phyloP scores from a whole-genome alignment of 2,113 vertebrate species.

The Suncus etruscus region DNA sequence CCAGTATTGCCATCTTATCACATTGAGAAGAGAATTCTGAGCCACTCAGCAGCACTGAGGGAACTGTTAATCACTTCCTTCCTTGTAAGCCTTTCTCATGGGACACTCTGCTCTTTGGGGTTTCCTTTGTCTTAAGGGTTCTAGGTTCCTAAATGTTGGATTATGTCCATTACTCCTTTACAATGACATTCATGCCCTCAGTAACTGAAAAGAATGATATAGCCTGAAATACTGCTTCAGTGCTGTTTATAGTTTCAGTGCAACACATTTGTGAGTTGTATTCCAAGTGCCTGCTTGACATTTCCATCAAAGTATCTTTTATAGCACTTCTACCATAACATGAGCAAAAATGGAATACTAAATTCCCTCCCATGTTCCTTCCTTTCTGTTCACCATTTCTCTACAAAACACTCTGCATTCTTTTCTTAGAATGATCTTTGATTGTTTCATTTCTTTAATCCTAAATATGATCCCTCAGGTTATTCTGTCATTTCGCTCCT shows the following conservation, averaged over 20 bases:
- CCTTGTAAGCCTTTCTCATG: neutral
- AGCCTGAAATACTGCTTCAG: neutral
- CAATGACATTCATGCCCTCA: neutral
- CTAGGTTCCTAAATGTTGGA: neutral
- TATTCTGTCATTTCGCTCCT: neutral
- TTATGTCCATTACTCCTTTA: neutral
- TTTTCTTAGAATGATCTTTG: neutral
- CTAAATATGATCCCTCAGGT: neutral
- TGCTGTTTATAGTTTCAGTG: neutral
- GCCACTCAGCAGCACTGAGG: neutral
- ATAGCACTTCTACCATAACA: neutral
- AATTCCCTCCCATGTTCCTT: neutral
- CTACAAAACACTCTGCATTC: neutral
- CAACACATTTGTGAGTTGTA: neutral
- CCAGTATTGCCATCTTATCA: neutral
- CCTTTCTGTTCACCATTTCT: neutral
- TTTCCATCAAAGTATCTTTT: neutral
- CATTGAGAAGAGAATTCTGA: no score
- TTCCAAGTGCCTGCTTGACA: neutral
- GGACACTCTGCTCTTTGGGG: fast-evolving
- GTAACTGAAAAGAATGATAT: neutral
- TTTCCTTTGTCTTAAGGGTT: neutral
- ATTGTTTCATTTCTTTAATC: neutral
- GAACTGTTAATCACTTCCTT: neutral
- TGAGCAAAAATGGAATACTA: neutral